These are phyloP conservation scores for Crossaster papposus DNA, from an alignment of 53 echinoderm and acorn worm species.

Conservation along the genomic window DNA sequence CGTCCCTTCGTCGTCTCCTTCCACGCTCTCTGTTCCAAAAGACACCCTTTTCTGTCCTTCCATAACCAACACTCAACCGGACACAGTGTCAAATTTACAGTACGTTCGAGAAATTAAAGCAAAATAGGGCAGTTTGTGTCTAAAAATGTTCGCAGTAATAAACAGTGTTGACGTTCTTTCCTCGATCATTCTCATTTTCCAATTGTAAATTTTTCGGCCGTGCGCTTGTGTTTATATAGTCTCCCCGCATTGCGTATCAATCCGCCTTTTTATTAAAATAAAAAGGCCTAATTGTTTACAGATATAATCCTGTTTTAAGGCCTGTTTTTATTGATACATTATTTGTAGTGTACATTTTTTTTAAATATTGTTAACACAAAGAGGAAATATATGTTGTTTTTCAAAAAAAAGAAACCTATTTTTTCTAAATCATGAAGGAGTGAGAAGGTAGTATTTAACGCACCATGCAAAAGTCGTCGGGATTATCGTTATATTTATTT, in stretches of 20 bases:
- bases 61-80: conserved; percentile 79
- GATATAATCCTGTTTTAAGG: neutral
- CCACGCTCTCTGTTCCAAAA: conserved; percentile 68
- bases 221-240: conserved; percentile 6
- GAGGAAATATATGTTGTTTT: neutral
- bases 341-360: neutral
- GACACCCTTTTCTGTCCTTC: conserved; percentile 58
- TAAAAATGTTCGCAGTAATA: conserved; percentile 39
- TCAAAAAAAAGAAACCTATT: neutral
- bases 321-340: neutral
- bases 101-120: conserved; percentile 78
- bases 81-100: conserved; percentile 84
- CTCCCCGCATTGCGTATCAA: neutral
- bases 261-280: conserved; percentile 1
- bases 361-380: neutral
- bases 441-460: neutral
- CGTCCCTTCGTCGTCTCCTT: conserved; percentile 93
- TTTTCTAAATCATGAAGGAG: neutral
- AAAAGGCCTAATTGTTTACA: neutral
- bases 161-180: neutral
- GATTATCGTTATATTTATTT: neutral
- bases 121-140: conserved; percentile 77
- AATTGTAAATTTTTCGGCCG: neutral
- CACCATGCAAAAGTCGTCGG: conserved; percentile 9
- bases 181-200: conserved; percentile 36